A percentile compares a stretch with the other conserved stretches of the same genome.
phyloP scores from a whole-genome alignment of 2,113 vertebrate species.

The Paramormyrops kingsleyae region DNA sequence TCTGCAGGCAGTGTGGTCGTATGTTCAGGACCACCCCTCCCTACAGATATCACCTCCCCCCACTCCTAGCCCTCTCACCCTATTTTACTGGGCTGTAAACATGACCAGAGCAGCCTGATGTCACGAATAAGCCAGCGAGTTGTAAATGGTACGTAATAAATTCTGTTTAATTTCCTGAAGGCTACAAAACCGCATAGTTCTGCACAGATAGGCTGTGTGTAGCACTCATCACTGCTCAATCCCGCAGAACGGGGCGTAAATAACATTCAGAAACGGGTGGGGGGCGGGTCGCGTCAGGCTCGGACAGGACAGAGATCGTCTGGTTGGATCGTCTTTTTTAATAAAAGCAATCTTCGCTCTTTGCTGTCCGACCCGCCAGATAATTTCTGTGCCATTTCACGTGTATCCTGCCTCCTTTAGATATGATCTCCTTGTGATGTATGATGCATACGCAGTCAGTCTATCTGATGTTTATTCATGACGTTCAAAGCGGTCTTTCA shows the following conservation, averaged over 20 bases:
- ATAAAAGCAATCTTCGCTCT: slow-evolving; percentile 39
- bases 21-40: too few relatives aligned
- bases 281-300: not conserved
- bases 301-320: slow-evolving; percentile 41
- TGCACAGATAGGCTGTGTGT: slow-evolving; percentile 41
- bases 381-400: slow-evolving; percentile 65
- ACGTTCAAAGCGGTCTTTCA: slow-evolving; percentile 58
- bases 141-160: slow-evolving; percentile 29
- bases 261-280: not conserved
- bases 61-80: not conserved
- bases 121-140: slow-evolving; percentile 18
- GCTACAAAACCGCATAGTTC: slow-evolving; percentile 33
- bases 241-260: slow-evolving; percentile 16
- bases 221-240: slow-evolving; percentile 36
- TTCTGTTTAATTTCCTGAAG: slow-evolving; percentile 32
- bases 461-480: slow-evolving; percentile 70
- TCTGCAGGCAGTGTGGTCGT: not conserved
- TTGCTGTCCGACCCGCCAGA: slow-evolving; percentile 49
- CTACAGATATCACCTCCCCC: not conserved
- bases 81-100: not conserved
- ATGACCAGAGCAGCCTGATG: not conserved
- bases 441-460: slow-evolving; percentile 62
- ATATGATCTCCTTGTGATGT: slow-evolving; percentile 64
- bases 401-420: slow-evolving; percentile 62
- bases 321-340: slow-evolving; percentile 47